Evolutionary conservation across 2,797 vertebrate genomes (phyloP), one percentile per base, ranked within the genome.

Genomic region (Tokudaia muenninki): DNA sequence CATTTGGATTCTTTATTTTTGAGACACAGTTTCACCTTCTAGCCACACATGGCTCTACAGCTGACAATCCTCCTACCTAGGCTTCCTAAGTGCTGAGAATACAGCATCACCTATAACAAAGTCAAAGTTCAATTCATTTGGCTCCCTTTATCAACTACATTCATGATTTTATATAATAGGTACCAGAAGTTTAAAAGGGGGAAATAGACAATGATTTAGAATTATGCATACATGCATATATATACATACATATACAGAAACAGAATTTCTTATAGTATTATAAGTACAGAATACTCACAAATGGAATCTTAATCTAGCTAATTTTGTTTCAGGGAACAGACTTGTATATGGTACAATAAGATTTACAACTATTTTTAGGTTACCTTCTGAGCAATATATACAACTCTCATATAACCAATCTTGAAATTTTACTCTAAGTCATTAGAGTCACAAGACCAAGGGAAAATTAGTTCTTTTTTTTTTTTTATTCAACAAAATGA

Each of bases 351-450:
- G 31, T 50, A 94, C 6, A 88, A 29, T 52, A 72, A 57, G 10
- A 83, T 87, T 92, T 83, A 70, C 44, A 95, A 77, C 19, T 94
- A 90, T 61, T 88, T 96, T 94, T 82, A 93, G 31, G 74, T 95
- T 88, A 57, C 16, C 34, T 96, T 75, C 65, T 79, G 55, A 13
- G 61, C 61, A 92, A 82, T 81, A 22, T 50, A 57, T 44, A 24
- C 21, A 96, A 83, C 16, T 31, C 41, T 92, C 41, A 91, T 2
- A 72, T 59, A 88, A 94, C 63, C 95, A 95, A 92, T 55, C 34
- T 77, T 19, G 37, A 90, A 79, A 83, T 75, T n/a, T 81, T 91
- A 84, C 55, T 22, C 16, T 78, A 65, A 31, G 52, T 95, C 61
- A 87, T 74, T 74, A 90, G 6, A 79, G 77, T 37, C 31, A 74